These are phyloP conservation scores for Sciurus vulgaris DNA, from an alignment of 2,797 vertebrate species.

Conservation along the genomic window DNA sequence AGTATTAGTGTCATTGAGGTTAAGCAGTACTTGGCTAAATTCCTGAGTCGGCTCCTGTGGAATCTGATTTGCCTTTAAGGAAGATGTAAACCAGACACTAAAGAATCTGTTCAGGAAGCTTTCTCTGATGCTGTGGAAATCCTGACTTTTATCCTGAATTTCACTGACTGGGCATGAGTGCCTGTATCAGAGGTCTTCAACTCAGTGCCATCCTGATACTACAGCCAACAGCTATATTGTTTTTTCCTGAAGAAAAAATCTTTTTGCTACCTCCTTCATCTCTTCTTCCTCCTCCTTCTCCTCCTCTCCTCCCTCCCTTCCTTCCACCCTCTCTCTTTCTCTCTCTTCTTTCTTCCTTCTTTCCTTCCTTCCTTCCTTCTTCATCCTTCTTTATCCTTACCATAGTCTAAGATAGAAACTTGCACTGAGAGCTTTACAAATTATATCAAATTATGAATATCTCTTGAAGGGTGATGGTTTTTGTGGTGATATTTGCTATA, in stretches of 20 bases:
- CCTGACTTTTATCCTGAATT: constrained; percentile 44
- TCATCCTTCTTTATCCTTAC: not conserved
- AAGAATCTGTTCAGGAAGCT: constrained; percentile 21
- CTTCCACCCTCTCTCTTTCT: too few species aligned
- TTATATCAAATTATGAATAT: constrained; percentile 17
- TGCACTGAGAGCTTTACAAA: not conserved
- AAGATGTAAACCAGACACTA: not conserved
- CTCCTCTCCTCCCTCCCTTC: not conserved
- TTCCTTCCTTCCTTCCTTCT: too few species aligned
- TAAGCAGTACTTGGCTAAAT: not conserved
- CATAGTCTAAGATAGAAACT: constrained; percentile 2
- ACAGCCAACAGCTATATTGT: not conserved
- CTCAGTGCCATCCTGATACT: not conserved
- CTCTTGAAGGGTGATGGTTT: not conserved
- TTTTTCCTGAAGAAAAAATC: constrained; percentile 37
- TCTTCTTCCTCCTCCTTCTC: not conserved
- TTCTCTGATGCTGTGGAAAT: not conserved
- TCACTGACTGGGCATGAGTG: not conserved
- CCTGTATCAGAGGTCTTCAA: not conserved
- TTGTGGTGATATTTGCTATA: not conserved
- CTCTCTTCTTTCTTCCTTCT: too few species aligned
- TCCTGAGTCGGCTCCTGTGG: not conserved
- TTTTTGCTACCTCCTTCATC: too few species aligned
- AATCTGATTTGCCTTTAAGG: not conserved
- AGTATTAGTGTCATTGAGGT: not conserved